Conservation (phyloP, 2,888 invertebrate genomes). For the Mongoloraphidia duomilia region DNA sequence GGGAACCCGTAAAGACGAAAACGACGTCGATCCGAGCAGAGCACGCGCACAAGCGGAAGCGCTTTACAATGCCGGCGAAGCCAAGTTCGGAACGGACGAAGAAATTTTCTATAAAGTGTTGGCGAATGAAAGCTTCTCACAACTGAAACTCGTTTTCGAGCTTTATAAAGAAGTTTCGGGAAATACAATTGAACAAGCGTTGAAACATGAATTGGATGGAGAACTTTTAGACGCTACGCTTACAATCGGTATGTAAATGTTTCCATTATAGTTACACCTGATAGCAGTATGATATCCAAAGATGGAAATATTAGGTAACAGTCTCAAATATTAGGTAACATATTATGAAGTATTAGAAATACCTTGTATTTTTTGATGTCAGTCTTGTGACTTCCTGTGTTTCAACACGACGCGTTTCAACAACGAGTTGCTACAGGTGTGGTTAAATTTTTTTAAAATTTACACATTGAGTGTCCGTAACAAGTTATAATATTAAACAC, state of each 20-base stretch:
- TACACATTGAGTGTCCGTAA: too few relatives aligned
- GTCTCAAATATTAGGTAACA: too few relatives aligned
- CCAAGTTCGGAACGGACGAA: slow-evolving; percentile 58
- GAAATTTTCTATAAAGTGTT: slow-evolving; percentile 57
- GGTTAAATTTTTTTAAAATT: too few relatives aligned
- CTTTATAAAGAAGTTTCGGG: slow-evolving; percentile 60
- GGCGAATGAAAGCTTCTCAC: slow-evolving; percentile 59
- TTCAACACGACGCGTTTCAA: too few relatives aligned
- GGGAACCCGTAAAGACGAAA: slow-evolving; percentile 49
- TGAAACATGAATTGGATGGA: slow-evolving; percentile 50
- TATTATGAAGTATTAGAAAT: too few relatives aligned
- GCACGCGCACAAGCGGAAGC: slow-evolving; percentile 60
- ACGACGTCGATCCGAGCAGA: slow-evolving; percentile 41
- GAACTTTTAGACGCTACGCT: slow-evolving; percentile 52
- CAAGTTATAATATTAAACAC: too few relatives aligned
- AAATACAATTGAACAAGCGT: slow-evolving; percentile 57
- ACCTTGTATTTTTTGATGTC: too few relatives aligned
- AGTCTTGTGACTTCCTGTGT: too few relatives aligned
- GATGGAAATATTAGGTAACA: too few relatives aligned
- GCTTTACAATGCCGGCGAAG: slow-evolving; percentile 55
- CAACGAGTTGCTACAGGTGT: too few relatives aligned
- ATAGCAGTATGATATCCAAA: too few relatives aligned
- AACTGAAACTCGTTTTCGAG: slow-evolving; percentile 52
- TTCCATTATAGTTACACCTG: too few relatives aligned
- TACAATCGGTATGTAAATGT: slow-evolving; percentile 40